Conservation (phyloP, 2,888 invertebrate genomes). For the Cheilosia variabilis region DNA sequence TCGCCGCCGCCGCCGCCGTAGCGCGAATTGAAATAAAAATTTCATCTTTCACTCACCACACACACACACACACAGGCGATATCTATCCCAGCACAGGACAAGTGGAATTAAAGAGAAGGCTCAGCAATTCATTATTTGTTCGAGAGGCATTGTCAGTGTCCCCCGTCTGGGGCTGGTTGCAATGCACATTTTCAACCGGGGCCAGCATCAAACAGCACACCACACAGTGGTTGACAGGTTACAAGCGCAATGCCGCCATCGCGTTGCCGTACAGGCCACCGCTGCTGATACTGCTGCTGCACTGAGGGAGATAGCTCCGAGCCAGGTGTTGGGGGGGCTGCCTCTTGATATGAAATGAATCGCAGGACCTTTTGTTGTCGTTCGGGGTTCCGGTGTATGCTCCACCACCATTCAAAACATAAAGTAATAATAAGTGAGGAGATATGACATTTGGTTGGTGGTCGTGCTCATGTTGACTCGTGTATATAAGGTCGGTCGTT, state of each 20-base stretch:
- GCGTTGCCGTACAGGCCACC: conserved; percentile 12
- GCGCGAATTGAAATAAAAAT: conserved; percentile 49
- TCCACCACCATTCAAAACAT: conserved; percentile 54
- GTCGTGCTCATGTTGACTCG: conserved; percentile 12
- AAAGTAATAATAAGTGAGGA: conserved; percentile 62
- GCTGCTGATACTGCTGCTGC: background rate
- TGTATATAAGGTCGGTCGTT: conserved; percentile 18
- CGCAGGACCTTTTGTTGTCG: conserved; percentile 67
- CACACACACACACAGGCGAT: background rate
- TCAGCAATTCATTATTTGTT: conserved; percentile 69
- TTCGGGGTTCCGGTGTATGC: conserved; percentile 38
- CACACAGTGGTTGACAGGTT: conserved; percentile 70
- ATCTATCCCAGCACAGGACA: background rate
- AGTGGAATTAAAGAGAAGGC: conserved; percentile 34
- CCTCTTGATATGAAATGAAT: conserved; percentile 47
- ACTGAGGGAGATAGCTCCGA: conserved; percentile 39
- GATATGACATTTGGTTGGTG: conserved; percentile 65
- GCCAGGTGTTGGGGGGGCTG: conserved; percentile 40
- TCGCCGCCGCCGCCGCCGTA: background rate
- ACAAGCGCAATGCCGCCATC: conserved; percentile 63
- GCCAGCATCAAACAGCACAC: conserved; percentile 60
- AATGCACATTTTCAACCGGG: conserved; percentile 10
- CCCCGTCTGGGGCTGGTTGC: conserved; percentile 16
- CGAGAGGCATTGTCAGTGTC: conserved; percentile 50
- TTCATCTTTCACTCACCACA: conserved; percentile 58